Conservation (phyloP, 53 echinoderm and acorn worm genomes). For the Crossaster papposus region DNA sequence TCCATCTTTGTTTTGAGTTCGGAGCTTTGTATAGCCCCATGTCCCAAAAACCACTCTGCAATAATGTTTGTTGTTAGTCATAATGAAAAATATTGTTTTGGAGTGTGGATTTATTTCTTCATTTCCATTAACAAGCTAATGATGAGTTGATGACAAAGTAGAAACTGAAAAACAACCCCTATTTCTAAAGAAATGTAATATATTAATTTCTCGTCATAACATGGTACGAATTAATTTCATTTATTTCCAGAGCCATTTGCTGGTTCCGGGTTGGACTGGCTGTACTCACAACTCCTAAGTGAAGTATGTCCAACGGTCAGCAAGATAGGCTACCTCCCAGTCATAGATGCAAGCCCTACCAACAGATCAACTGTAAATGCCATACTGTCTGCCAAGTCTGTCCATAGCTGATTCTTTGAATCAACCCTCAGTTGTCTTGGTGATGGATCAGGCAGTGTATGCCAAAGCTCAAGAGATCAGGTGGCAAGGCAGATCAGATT, state of each 20-base stretch:
- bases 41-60: too few species aligned
- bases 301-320: constrained; percentile 41
- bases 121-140: too few species aligned
- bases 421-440: constrained; percentile 49
- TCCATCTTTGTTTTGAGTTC: too few species aligned
- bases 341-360: constrained; percentile 68
- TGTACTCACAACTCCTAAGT: constrained; percentile 23
- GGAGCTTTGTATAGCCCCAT: too few species aligned
- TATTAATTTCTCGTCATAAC: neutral
- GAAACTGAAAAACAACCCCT: too few species aligned
- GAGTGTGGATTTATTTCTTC: too few species aligned
- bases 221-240: too few species aligned
- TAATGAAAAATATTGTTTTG: too few species aligned
- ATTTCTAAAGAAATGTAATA: neutral
- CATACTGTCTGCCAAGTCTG: constrained; percentile 50
- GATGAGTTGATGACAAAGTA: too few species aligned
- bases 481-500: too few species aligned
- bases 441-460: constrained; percentile 73
- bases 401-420: constrained; percentile 42
- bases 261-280: constrained; percentile 42
- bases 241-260: neutral
- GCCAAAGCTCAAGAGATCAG: constrained; percentile 72
- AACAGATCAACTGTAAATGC: constrained; percentile 58
- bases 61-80: too few species aligned
- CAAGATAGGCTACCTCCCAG: constrained; percentile 69